Percentiles rank a stretch among this genome's conserved stretches.
Evolutionary conservation across 2,888 invertebrate genomes (phyloP).

Genomic region (Horisme vitalbata): DNA sequence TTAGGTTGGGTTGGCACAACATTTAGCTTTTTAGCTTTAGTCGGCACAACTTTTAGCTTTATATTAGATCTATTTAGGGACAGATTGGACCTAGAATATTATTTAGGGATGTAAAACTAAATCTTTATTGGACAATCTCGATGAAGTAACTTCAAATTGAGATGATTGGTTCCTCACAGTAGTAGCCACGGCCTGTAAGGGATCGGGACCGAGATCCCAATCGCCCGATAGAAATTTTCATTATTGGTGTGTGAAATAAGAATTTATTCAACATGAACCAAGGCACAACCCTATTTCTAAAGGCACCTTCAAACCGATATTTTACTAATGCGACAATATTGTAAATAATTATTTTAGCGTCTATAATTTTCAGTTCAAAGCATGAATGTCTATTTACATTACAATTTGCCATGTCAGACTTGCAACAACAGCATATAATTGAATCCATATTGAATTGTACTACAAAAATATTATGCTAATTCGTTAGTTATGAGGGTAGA

Average conservation of each 20-base stretch:
- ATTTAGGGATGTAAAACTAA: too few species aligned
- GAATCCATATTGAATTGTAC: constrained; percentile 43
- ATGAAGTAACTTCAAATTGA: too few species aligned
- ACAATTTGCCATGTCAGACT: constrained; percentile 56
- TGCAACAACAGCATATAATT: constrained; percentile 60
- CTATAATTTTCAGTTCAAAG: constrained; percentile 60
- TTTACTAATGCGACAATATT: constrained; percentile 61
- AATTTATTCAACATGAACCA: constrained; percentile 73
- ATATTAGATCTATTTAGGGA: too few species aligned
- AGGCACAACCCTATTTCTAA: constrained; percentile 70
- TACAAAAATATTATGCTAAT: constrained; percentile 46
- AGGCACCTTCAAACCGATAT: constrained; percentile 67
- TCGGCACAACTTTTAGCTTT: too few species aligned
- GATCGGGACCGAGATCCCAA: too few species aligned
- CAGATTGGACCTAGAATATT: too few species aligned
- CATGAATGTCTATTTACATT: constrained; percentile 68
- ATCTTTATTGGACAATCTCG: too few species aligned
- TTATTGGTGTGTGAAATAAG: constrained; percentile 64
- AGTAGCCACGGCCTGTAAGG: too few species aligned
- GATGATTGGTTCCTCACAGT: too few species aligned
- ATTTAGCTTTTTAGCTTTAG: too few species aligned
- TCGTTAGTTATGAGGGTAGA: constrained; percentile 36
- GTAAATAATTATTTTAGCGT: constrained; percentile 67
- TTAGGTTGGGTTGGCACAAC: too few species aligned
- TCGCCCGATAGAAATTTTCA: too few species aligned